phyloP scores from a whole-genome alignment of 1,140 invertebrate genomes.

The Trigoniulus corallinus region DNA sequence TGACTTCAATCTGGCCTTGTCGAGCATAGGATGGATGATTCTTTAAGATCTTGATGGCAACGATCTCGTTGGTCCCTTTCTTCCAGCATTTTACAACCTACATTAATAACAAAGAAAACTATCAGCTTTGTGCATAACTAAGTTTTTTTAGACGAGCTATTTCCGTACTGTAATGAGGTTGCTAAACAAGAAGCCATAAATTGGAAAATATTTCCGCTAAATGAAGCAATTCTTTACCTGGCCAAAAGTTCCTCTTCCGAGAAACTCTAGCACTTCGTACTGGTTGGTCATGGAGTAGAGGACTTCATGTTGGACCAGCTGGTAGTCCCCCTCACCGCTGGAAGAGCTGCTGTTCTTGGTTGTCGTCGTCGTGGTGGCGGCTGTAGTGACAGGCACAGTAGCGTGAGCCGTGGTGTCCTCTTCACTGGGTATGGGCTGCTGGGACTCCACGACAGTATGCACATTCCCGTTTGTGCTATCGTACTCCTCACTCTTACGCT shows the following conservation, averaged over 20 bases:
- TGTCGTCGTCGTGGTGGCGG: constrained; percentile 45
- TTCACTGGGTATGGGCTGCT: constrained; percentile 16
- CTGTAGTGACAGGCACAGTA: constrained; percentile 39
- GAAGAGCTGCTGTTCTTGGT: constrained; percentile 37
- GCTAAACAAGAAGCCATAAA: no score
- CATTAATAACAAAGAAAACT: constrained; percentile 11
- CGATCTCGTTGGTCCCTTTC: constrained; percentile 98
- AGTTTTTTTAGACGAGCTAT: no score
- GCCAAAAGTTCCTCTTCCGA: constrained; percentile 96
- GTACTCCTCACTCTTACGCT: constrained; percentile 10
- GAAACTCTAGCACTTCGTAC: constrained; percentile 96
- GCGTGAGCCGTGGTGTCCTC: constrained; percentile 8
- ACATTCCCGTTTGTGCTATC: constrained; percentile 6
- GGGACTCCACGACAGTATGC: constrained; percentile 3
- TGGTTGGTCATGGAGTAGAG: constrained; percentile 82
- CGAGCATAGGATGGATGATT: constrained; percentile 99
- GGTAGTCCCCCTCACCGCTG: constrained; percentile 81
- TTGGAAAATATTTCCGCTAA: neutral
- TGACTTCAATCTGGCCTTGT: constrained; percentile 98
- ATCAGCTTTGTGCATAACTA: neutral
- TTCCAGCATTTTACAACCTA: constrained; percentile 99
- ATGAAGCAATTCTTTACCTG: constrained; percentile 37
- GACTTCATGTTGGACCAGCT: constrained; percentile 94
- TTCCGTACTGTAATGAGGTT: neutral
- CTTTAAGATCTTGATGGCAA: constrained; percentile 99